Evolutionary conservation across 2,797 vertebrate species (phyloP).

Genomic region (Hemibagrus guttatus): DNA sequence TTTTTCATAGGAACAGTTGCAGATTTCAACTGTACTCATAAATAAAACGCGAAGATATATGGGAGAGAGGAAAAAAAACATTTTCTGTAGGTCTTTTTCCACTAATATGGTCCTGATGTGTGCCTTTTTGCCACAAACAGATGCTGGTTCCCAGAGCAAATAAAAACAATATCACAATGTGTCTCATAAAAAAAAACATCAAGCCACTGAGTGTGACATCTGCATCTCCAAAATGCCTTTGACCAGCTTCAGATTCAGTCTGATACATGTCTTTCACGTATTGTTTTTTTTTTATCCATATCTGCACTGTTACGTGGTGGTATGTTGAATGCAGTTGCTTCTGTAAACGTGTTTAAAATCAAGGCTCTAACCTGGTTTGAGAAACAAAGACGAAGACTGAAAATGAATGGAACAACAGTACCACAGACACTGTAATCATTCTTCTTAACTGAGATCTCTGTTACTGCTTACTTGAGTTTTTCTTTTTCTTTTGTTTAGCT

Average conservation of each 20-base stretch:
- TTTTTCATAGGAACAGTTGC: constrained; percentile 49
- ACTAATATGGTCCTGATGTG: not conserved
- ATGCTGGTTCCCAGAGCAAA: too few relatives aligned
- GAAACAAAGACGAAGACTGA: not conserved
- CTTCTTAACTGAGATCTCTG: not conserved
- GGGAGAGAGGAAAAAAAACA: not conserved
- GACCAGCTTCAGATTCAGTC: too few relatives aligned
- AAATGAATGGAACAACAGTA: not conserved
- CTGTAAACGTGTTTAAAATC: not conserved
- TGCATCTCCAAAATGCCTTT: too few relatives aligned
- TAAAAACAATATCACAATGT: too few relatives aligned
- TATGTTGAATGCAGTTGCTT: not conserved
- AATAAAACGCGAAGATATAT: not conserved
- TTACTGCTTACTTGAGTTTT: not conserved
- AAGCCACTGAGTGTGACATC: too few relatives aligned
- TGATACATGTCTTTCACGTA: not conserved
- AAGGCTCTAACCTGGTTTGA: not conserved
- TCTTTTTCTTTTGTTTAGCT: not conserved
- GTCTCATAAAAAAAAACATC: too few relatives aligned
- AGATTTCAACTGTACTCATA: constrained; percentile 42
- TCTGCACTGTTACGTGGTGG: not conserved
- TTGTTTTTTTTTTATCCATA: not conserved
- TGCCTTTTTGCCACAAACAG: not conserved
- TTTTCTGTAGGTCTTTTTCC: not conserved
- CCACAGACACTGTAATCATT: too few relatives aligned